These are phyloP conservation scores for Sylvia borin DNA, from an alignment of 2,797 vertebrate species.

Conservation along the genomic window DNA sequence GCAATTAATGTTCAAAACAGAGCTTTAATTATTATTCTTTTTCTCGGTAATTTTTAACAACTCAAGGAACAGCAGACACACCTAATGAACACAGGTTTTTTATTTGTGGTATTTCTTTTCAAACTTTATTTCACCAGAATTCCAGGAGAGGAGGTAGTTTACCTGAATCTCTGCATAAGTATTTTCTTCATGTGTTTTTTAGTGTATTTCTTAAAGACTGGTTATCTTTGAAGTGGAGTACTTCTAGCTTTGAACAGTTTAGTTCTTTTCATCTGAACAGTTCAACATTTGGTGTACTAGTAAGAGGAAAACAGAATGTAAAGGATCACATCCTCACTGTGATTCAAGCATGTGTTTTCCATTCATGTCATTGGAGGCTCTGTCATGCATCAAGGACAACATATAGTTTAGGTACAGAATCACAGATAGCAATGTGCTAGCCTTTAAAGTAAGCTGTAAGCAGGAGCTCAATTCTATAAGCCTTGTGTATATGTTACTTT, in stretches of 20 bases:
- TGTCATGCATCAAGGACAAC: slow-evolving; percentile 37
- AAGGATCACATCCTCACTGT: not conserved
- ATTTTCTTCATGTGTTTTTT: slow-evolving; percentile 2
- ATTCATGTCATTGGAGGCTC: slow-evolving; percentile 23
- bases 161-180: slow-evolving; percentile 11
- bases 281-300: not conserved
- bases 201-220: slow-evolving; percentile 15
- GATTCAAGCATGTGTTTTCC: slow-evolving; percentile 21
- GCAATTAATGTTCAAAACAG: not conserved
- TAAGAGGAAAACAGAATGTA: not conserved
- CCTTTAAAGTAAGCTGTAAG: not conserved
- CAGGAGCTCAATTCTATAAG: not conserved
- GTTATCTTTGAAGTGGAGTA: slow-evolving; percentile 39
- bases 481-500: not conserved
- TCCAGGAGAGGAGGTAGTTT: slow-evolving; percentile 6
- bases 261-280: slow-evolving; percentile 11
- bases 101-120: not conserved
- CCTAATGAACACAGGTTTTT: not conserved
- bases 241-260: slow-evolving; percentile 17
- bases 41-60: not conserved
- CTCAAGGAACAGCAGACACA: not conserved
- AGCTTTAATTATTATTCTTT: not conserved
- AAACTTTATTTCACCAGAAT: not conserved
- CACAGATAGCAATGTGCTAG: not conserved
- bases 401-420: slow-evolving; percentile 32